Percentiles rank a stretch among this genome's conserved stretches.
Conservation (phyloP, 2,113 vertebrate genomes). For the Desmodus rotundus region DNA sequence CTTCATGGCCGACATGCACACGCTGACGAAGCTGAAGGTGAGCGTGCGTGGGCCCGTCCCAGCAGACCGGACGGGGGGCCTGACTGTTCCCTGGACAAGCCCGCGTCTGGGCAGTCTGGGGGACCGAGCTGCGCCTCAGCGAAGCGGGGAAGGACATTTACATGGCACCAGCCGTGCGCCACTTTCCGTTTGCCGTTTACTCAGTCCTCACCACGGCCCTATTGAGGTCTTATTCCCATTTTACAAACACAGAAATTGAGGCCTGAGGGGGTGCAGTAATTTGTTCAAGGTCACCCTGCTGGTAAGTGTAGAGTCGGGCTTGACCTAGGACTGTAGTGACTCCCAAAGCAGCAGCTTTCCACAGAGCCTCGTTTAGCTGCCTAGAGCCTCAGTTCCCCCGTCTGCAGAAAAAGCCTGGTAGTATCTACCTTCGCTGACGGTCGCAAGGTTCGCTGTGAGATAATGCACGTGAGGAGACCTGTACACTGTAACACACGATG, state of each 20-base stretch:
- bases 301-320: neutral
- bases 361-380: neutral
- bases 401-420: neutral
- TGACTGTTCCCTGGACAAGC: neutral
- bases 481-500: neutral
- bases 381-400: neutral
- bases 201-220: neutral
- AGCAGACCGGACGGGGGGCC: rapidly evolving
- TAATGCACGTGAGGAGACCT: neutral
- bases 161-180: neutral
- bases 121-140: neutral
- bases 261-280: neutral
- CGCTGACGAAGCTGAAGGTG: constrained; percentile 96
- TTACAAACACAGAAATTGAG: neutral
- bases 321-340: neutral
- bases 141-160: neutral
- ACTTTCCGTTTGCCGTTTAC: neutral
- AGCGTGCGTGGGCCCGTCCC: rapidly evolving
- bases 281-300: neutral
- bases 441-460: neutral
- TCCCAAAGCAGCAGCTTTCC: neutral
- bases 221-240: neutral
- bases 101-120: neutral
- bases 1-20: constrained; percentile 99
- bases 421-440: neutral